Evolutionary conservation across 2,888 invertebrate genomes (phyloP), one percentile per base, ranked within the genome.

Genomic region (Alviniconcha strummeri): DNA sequence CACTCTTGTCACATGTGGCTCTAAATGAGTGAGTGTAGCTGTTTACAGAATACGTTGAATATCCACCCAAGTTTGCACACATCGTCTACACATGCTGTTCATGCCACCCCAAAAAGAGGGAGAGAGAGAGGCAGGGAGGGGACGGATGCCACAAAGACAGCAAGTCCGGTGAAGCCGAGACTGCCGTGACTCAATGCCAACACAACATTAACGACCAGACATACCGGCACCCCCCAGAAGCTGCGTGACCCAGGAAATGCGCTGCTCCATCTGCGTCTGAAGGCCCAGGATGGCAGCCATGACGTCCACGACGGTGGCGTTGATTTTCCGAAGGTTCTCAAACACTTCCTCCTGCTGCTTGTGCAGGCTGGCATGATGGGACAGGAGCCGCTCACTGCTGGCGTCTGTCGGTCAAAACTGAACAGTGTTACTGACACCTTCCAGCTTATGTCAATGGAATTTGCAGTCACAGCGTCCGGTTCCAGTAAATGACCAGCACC

Each of bases 261-360:
- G 88, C 56, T 89, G 87, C 78, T 91, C 91, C 77, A 92, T 80
- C 56, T 89, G 86, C 11, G 83, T 80, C 87, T 90, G 89, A 88
- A 92, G 89, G 76, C 72, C 82, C 9, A 83, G 85, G 5, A 92
- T 88, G 9, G 91, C 88, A n/a, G 81, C 79, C 83, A 91, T 87
- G 11, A 92, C 85, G 72, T 87, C 86, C 15, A 83, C 84, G 17
- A 92, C 89, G 4, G 92, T 91, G 17, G 56, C 60, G 84, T 92
- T 92, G 84, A 92, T 91, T 80, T 88, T 88, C 76, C 86, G 83
- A 84, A 92, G 89, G 83, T 81, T 81, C 15, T 13, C 56, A 15
- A 81, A 83, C 84, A 84, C 80, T 9, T 81, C 85, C 11, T 82
- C n/a, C 75, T 85, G 83, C 83, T 84, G 85, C 2, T 8, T 15